Conservation (phyloP, 1,140 invertebrate genomes). For the Tetramorium parvispinum region DNA sequence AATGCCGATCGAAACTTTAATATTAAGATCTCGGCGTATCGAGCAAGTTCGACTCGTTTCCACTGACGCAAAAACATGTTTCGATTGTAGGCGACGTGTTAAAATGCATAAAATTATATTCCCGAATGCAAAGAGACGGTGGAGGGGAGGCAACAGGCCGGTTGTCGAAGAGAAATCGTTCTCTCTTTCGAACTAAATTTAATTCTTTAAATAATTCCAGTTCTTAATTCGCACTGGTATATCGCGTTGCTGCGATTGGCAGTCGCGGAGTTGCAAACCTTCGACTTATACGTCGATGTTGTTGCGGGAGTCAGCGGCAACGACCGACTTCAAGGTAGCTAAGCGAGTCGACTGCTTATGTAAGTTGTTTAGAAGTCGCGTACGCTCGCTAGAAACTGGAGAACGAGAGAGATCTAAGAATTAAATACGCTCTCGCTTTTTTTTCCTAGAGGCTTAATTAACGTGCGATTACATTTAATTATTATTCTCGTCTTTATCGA, state of each 20-base stretch:
- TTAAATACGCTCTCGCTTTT: neutral
- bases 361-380: slow-evolving; percentile 65
- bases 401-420: slow-evolving; percentile 10
- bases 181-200: slow-evolving; percentile 28
- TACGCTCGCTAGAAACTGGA: slow-evolving; percentile 19
- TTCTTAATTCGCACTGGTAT: neutral
- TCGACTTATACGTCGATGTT: slow-evolving; percentile 62
- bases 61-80: neutral
- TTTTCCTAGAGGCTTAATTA: neutral
- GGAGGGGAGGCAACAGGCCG: neutral
- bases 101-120: slow-evolving; percentile 1
- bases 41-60: slow-evolving; percentile 1
- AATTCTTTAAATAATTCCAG: slow-evolving; percentile 7
- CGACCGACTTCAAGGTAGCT: slow-evolving; percentile 78
- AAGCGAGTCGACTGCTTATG: slow-evolving; percentile 66
- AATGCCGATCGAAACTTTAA: slow-evolving; percentile 28
- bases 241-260: slow-evolving; percentile 55
- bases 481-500: slow-evolving; percentile 6
- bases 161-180: slow-evolving; percentile 20
- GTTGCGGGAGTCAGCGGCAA: slow-evolving; percentile 72
- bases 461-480: slow-evolving; percentile 7
- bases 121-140: neutral
- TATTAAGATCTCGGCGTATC: neutral
- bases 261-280: slow-evolving; percentile 65
- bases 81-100: neutral